Evolutionary conservation across 2,797 vertebrate genomes (phyloP), one percentile per base, ranked within the genome.

Genomic region (Lithobates sylvaticus): DNA sequence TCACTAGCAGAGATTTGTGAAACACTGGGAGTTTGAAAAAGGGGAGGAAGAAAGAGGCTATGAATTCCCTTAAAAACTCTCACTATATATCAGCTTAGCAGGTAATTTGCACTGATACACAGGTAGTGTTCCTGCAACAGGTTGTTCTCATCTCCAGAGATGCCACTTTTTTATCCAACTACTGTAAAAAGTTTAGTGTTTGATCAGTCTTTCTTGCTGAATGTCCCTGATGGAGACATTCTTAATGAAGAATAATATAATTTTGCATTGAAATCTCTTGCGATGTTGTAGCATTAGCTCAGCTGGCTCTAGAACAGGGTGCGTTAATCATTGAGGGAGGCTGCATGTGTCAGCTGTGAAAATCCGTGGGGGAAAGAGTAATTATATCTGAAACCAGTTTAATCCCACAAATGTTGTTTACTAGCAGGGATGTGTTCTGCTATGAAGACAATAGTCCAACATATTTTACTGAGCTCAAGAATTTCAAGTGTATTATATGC

Each of bases 181-280:
- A 50, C 26, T 65, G 36, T 71, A 69, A 58, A 78, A 79, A 50
- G 27, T 36, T 70, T 64, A 69, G 32, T n/a, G 68, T 58, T 26
- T 76, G 27, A 61, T 67, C 61, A 71, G 23, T 32, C n/a, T 75
- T 76, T 42, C 58, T 32, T 73, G 42, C 50, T 54, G 15, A 75
- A 68, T 76, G 26, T 61, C 34, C 75, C 23, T 83, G 58, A 74
- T 83, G 76, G 42, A 74, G 76, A 72, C n/a, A 23, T 34, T 64
- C 42, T 50, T 87, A 78, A 83, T 83, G 75, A 87, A 87, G 58
- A 87, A 77, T 81, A 86, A 86, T 86, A 70, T 74, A 21, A 76
- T 86, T 86, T 86, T 80, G 29, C 64, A 69, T 81, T 58, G 68
- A 65, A 47, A 67, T 83, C 75, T 68, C 76, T 58, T 29, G 80